Percentiles rank a stretch among this genome's conserved stretches.
phyloP scores from a whole-genome alignment of 2,113 vertebrate species.

The Acrocephalus arundinaceus region DNA sequence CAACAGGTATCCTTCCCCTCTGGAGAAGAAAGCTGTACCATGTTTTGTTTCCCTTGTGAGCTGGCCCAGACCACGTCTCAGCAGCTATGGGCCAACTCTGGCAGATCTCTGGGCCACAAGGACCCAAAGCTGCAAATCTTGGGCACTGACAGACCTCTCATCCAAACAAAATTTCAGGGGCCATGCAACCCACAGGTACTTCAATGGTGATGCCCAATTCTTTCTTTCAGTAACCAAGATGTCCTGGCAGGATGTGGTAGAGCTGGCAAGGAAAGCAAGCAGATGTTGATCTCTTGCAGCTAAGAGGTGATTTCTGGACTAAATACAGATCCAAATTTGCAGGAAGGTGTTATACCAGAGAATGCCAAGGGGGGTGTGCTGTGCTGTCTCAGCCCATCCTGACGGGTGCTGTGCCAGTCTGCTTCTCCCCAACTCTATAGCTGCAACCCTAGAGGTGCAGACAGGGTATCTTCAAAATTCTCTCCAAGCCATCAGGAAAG shows the following conservation, averaged over 20 bases:
- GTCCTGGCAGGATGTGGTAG: not conserved
- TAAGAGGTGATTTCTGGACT: not conserved
- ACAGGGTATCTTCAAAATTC: not conserved
- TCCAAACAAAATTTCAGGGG: not conserved
- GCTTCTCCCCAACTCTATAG: not conserved
- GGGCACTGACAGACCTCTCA: too few relatives aligned
- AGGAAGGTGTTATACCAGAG: not conserved
- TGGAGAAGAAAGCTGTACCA: not conserved
- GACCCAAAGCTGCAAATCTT: not conserved
- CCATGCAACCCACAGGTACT: not conserved
- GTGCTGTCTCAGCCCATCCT: not conserved
- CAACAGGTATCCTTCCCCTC: not conserved
- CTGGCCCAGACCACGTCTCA: not conserved
- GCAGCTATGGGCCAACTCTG: not conserved
- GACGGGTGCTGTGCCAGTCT: not conserved
- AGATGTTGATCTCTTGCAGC: not conserved
- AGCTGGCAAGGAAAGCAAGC: not conserved
- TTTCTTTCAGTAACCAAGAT: not conserved
- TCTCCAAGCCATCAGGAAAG: not conserved
- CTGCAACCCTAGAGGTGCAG: not conserved
- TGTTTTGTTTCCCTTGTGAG: not conserved
- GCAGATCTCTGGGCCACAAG: not conserved
- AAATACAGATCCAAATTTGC: not conserved
- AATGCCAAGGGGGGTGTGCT: fast-evolving
- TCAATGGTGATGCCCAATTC: not conserved